Conservation (phyloP, 2,797 vertebrate genomes). For the Psittacula derbiana region DNA sequence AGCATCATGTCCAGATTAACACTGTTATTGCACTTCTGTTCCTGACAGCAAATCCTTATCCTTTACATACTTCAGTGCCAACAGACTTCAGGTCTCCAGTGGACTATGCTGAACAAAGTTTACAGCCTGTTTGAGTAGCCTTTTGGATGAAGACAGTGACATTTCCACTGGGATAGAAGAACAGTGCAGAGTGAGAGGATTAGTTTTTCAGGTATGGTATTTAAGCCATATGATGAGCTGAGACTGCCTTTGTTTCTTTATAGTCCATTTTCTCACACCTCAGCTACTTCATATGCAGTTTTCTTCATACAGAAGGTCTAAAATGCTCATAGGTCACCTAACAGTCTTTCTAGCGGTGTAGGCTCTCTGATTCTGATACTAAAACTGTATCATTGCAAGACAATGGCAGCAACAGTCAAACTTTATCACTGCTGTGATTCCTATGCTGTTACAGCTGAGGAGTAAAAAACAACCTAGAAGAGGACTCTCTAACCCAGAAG, state of each 20-base stretch:
- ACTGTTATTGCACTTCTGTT: neutral
- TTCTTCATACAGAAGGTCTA: neutral
- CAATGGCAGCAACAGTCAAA: neutral
- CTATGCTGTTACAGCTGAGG: neutral
- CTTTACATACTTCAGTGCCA: neutral
- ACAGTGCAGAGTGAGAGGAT: neutral
- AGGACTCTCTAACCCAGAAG: neutral
- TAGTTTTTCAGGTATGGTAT: neutral
- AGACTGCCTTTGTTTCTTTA: neutral
- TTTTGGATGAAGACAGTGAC: neutral
- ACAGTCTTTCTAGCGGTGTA: neutral
- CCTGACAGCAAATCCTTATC: neutral
- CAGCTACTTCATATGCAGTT: neutral
- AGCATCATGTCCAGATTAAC: neutral
- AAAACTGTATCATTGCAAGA: neutral
- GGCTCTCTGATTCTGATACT: neutral
- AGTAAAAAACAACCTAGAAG: neutral
- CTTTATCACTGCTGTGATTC: neutral
- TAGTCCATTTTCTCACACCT: neutral
- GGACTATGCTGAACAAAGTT: neutral
- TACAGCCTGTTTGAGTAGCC: neutral
- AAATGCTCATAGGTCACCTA: neutral
- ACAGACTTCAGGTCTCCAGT: neutral
- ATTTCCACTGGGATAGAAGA: neutral
- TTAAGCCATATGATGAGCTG: neutral